Evolutionary conservation across 2,113 vertebrate species (phyloP).

Genomic region (Rhynchopsitta pachyrhyncha): DNA sequence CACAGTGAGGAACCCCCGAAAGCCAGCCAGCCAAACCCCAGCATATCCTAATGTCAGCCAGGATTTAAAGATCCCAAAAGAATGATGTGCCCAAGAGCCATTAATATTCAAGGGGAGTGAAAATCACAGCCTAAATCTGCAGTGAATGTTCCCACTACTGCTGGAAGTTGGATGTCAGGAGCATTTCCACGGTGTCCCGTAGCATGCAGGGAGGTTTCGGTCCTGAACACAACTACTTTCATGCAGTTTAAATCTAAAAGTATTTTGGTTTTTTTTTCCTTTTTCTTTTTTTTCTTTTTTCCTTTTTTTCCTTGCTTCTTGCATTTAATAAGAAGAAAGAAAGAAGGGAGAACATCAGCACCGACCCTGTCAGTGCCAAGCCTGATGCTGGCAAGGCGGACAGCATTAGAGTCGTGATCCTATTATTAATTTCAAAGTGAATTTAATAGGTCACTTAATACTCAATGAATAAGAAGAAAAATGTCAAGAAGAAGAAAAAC

Average conservation of each 20-base stretch:
- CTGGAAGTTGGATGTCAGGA: slow-evolving; percentile 3
- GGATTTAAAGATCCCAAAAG: not conserved
- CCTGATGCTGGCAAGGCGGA: not conserved
- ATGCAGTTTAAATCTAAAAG: not conserved
- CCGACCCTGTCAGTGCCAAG: not conserved
- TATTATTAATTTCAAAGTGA: slow-evolving; percentile 18
- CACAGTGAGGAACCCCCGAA: rapidly evolving
- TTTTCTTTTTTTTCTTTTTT: rapidly evolving
- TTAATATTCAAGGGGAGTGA: not conserved
- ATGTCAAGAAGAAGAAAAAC: not conserved
- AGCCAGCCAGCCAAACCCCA: not conserved
- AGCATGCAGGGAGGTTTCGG: not conserved
- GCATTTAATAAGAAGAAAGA: not conserved
- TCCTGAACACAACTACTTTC: not conserved
- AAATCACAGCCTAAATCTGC: not conserved
- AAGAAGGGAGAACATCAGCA: not conserved
- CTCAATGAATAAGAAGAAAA: not conserved
- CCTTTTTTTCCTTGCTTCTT: not conserved
- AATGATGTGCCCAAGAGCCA: not conserved
- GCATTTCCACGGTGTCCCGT: not conserved
- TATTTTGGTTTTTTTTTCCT: not conserved
- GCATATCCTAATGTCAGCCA: too few species aligned
- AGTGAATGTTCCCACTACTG: not conserved
- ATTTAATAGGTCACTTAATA: not conserved
- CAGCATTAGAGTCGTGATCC: not conserved